Conservation (phyloP, 2,113 vertebrate genomes). For the Siniperca knerii region DNA sequence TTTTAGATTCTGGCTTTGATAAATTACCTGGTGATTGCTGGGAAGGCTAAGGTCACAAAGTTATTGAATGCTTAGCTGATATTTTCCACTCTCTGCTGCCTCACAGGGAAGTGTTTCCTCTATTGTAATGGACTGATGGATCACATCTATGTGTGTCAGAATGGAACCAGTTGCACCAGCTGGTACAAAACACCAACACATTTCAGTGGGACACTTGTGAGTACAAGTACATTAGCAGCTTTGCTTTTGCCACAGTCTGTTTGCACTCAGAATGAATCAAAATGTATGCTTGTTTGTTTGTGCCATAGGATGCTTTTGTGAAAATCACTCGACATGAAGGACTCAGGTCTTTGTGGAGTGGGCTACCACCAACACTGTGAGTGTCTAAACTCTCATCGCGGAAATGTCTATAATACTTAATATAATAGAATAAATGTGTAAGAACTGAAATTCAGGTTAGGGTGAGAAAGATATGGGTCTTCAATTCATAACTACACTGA, state of each 20-base stretch:
- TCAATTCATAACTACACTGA: not conserved
- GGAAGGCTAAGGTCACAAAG: not conserved
- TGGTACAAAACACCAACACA: constrained; percentile 91
- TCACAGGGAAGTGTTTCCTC: constrained; percentile 94
- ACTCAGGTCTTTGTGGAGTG: constrained; percentile 93
- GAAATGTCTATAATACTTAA: not conserved
- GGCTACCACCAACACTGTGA: constrained; percentile 96
- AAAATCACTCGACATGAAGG: constrained; percentile 95
- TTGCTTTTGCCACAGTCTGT: not conserved
- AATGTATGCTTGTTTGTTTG: constrained; percentile 9
- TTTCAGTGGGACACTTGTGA: constrained; percentile 94
- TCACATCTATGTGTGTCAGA: constrained; percentile 93
- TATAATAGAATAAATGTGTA: not conserved
- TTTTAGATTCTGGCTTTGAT: not conserved
- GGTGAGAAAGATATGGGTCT: not conserved
- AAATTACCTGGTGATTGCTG: not conserved
- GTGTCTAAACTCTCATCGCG: constrained; percentile 62
- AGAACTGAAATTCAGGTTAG: not conserved
- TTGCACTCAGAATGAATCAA: not conserved
- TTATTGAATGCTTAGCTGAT: not conserved
- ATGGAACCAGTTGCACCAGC: constrained; percentile 85
- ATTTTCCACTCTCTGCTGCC: constrained; percentile 1
- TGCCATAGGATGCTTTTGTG: constrained; percentile 93
- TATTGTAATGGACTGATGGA: constrained; percentile 96
- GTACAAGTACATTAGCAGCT: constrained; percentile 19